Conservation (phyloP, 2,888 invertebrate species). For the Colostygia pectinataria region DNA sequence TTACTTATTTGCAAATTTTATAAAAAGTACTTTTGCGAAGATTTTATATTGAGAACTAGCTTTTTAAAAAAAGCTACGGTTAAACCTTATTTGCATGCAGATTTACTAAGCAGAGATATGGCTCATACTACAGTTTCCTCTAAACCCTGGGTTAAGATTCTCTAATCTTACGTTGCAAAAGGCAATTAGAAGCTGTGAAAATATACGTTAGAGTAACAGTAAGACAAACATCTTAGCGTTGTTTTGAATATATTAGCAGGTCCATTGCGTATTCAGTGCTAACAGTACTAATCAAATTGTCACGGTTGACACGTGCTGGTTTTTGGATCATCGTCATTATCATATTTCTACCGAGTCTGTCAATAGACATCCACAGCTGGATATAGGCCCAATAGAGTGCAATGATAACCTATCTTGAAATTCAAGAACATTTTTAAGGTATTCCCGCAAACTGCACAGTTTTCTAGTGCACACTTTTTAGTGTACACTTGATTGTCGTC, state of each 20-base stretch:
- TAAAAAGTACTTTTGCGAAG: too few species aligned
- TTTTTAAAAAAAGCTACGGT: slow-evolving; percentile 13
- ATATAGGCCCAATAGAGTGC: too few species aligned
- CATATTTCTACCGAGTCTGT: too few species aligned
- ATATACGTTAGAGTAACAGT: slow-evolving; percentile 15
- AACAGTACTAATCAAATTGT: slow-evolving; percentile 5
- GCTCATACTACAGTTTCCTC: slow-evolving; percentile 21
- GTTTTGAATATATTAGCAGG: slow-evolving; percentile 22
- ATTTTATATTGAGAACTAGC: slow-evolving; percentile 1
- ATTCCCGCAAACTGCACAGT: too few species aligned
- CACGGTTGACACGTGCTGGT: slow-evolving; percentile 10
- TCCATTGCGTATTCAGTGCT: slow-evolving; percentile 10
- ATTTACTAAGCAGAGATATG: slow-evolving; percentile 38
- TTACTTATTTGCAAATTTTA: too few species aligned
- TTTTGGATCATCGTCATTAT: too few species aligned
- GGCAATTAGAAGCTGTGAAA: slow-evolving; percentile 13
- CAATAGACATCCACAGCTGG: too few species aligned
- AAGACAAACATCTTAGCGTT: slow-evolving; percentile 13
- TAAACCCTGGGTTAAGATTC: slow-evolving; percentile 26
- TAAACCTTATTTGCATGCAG: slow-evolving; percentile 53
- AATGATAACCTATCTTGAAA: too few species aligned
- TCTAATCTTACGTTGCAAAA: slow-evolving; percentile 27
- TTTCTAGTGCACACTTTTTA: too few species aligned
- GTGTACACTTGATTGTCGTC: too few species aligned
- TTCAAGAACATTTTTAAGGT: too few species aligned